These are phyloP conservation scores for Blastobasis lacticolella DNA, from an alignment of 2,888 invertebrate species.

Conservation along the genomic window DNA sequence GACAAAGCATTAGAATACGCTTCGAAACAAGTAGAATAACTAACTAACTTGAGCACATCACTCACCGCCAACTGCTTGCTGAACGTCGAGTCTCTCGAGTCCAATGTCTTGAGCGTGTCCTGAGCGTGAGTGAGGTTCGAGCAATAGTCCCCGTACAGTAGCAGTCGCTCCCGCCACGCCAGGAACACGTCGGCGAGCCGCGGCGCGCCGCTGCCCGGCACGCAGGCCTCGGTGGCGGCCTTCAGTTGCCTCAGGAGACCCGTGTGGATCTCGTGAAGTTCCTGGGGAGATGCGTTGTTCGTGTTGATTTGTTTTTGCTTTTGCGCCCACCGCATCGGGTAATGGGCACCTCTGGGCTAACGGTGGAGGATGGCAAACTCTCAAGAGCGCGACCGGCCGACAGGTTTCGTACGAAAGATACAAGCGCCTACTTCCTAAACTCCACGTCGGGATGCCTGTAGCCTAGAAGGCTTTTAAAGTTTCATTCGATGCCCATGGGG, in stretches of 20 bases:
- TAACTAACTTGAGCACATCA: constrained; percentile 11
- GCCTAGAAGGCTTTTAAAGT: no score
- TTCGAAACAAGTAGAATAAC: neutral
- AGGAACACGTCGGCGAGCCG: constrained; percentile 89
- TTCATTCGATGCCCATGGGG: no score
- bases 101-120: constrained; percentile 84
- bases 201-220: constrained; percentile 61
- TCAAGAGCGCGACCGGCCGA: no score
- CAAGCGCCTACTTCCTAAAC: no score
- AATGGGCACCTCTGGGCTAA: no score
- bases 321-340: no score
- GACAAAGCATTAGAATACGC: no score
- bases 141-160: constrained; percentile 97
- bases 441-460: no score
- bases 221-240: constrained; percentile 78
- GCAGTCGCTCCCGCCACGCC: constrained; percentile 90
- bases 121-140: constrained; percentile 94
- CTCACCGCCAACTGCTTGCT: constrained; percentile 81
- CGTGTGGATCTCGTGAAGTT: constrained; percentile 89
- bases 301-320: no score
- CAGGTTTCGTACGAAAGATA: no score
- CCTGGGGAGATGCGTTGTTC: constrained; percentile 58
- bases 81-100: constrained; percentile 77
- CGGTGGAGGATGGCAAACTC: no score
- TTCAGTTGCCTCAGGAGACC: constrained; percentile 87